Base-by-base conservation (phyloP, 1,140 invertebrate genomes). In the Gryllus bimaculatus region DNA sequence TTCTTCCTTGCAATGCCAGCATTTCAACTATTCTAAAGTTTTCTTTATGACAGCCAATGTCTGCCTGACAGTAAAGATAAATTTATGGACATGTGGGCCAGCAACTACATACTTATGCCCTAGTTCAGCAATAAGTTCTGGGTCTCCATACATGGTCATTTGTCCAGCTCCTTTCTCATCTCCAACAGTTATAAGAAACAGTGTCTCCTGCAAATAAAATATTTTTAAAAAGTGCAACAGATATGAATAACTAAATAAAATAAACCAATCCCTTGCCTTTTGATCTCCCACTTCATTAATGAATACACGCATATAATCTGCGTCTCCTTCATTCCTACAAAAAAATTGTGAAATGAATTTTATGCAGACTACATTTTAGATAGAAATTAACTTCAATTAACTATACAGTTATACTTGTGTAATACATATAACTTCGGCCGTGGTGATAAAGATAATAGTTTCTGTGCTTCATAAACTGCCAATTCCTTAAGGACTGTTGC, bases 221-320 rank as follows among this genome's bases (percentile, higher is more conserved):
- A 13, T 79, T 13, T 75, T 75, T 0, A 78, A 15, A 26, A 76
- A 76, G 1, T 3, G 7, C 47, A 26, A 26, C 21, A 21, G 6
- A n/a, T 73, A 73, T 73, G 66, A 73, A 73, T 73, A n/a, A 73
- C 66, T 73, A 73, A 1, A 15, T 15, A 12, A 21, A 75, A 21
- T 75, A 21, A 21, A 47, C 39, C 47, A 18, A 15, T 76, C 12
- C 84, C 85, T 76, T 88, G 81, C 91, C 86, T 86, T 81, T 2
- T 18, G 26, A 80, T 86, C 83, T 79, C 83, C 83, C 13, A 91
- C 87, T 83, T 92, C 89, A 79, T 88, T 88, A 18, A 93, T 85
- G 74, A 92, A 87, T 76, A 86, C 88, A 81, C 90, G 89, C 82
- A 93, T 91, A 83, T 93, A 94, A 79, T 94, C 92, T 49, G 89